Percentiles rank a stretch among this genome's conserved stretches.
These are phyloP conservation scores for Eupithecia pulchellata DNA, from an alignment of 2,888 invertebrate species.

Conservation along the genomic window DNA sequence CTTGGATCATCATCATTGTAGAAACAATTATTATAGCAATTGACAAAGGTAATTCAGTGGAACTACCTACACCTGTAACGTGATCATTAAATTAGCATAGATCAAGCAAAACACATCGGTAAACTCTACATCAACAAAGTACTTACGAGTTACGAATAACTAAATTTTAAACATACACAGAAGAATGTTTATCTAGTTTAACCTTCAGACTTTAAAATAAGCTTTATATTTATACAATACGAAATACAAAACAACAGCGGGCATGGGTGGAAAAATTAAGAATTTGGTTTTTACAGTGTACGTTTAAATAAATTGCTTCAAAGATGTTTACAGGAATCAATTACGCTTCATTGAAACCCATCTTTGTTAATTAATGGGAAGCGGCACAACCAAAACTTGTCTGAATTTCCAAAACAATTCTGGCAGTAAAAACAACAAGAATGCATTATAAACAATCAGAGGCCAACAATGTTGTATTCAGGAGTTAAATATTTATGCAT, in stretches of 20 bases:
- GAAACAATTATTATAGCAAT: not conserved
- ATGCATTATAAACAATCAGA: conserved; percentile 14
- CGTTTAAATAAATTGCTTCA: conserved; percentile 19
- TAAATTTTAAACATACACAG: conserved; percentile 15
- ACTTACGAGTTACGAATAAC: conserved; percentile 28
- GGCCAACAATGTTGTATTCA: not conserved
- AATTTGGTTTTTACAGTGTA: conserved; percentile 6
- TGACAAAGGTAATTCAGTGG: not conserved
- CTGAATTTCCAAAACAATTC: conserved; percentile 50
- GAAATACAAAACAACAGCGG: conserved; percentile 5
- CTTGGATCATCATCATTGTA: not conserved
- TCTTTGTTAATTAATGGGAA: conserved; percentile 57
- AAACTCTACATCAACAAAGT: conserved; percentile 40
- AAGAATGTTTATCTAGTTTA: conserved; percentile 29
- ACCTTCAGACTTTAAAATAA: conserved; percentile 25
- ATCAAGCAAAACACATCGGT: conserved; percentile 44
- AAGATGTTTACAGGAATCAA: conserved; percentile 52
- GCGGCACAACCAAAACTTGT: conserved; percentile 44
- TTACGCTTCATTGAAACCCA: conserved; percentile 60
- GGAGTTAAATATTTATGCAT: not conserved
- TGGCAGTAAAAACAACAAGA: conserved; percentile 35
- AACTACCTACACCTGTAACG: conserved; percentile 19
- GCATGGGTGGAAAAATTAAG: not conserved
- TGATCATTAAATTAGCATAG: conserved; percentile 47
- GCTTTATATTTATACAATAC: conserved; percentile 2